Evolutionary conservation across 2,797 vertebrate genomes (phyloP).

Genomic region (Acomys russatus): DNA sequence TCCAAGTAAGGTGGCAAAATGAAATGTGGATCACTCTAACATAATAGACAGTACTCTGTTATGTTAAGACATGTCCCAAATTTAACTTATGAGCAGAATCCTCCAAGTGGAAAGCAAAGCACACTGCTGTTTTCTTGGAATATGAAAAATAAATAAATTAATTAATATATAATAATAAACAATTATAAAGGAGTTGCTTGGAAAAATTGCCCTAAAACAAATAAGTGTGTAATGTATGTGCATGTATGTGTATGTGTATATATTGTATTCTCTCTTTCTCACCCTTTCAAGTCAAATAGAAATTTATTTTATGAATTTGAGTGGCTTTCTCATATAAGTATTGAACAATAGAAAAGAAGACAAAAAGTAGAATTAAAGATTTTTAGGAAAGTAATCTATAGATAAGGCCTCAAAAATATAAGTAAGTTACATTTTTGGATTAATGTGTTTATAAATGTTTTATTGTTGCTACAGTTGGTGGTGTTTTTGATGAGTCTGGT

Average conservation of each 20-base stretch:
- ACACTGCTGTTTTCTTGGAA: background rate
- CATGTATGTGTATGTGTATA: background rate
- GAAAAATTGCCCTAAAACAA: slow-evolving; percentile 35
- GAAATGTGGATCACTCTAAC: no score
- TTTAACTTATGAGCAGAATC: background rate
- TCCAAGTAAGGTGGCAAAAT: no score
- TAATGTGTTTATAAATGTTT: background rate
- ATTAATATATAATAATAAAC: background rate
- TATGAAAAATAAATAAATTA: background rate
- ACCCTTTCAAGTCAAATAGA: background rate
- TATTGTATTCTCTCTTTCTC: background rate
- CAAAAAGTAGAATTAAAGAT: background rate
- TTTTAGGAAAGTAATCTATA: slow-evolving; percentile 33
- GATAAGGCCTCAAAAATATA: background rate
- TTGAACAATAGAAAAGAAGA: background rate
- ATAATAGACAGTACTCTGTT: no score
- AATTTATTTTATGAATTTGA: background rate
- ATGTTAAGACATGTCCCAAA: no score
- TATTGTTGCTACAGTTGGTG: background rate
- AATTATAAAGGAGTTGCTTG: background rate
- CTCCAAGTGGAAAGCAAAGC: background rate
- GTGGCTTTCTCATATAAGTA: background rate
- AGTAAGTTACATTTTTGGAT: background rate
- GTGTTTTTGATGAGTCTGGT: background rate
- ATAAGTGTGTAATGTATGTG: background rate